These are phyloP conservation scores for Anseranas semipalmata DNA, from an alignment of 2,113 vertebrate genomes.

Conservation along the genomic window DNA sequence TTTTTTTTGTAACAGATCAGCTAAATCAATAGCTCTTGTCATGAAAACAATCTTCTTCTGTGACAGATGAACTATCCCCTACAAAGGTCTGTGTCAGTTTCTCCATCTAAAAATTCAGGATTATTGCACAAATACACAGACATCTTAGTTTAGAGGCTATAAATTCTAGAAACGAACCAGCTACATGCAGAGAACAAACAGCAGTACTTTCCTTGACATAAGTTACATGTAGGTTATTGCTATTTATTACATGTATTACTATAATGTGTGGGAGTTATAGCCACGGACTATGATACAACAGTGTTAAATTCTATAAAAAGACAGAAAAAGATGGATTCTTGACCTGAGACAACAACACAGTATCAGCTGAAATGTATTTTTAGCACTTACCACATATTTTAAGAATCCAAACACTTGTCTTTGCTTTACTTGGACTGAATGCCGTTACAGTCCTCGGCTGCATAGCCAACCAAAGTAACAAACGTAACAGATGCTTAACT, in stretches of 20 bases:
- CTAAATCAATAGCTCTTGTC: neutral
- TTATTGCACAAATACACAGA: neutral
- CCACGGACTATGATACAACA: neutral
- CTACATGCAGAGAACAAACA: neutral
- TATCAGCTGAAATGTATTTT: neutral
- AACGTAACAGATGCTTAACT: rapidly evolving
- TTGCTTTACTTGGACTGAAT: neutral
- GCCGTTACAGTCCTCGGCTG: neutral
- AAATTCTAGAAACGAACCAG: neutral
- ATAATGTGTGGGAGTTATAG: neutral
- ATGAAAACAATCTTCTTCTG: neutral
- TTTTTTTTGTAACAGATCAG: neutral
- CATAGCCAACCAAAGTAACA: neutral
- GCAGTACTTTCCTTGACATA: neutral
- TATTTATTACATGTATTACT: neutral
- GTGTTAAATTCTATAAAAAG: neutral
- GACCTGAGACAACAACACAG: neutral
- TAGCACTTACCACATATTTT: neutral
- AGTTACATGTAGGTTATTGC: neutral
- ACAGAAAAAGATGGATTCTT: neutral
- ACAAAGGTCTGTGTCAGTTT: neutral
- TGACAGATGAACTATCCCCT: neutral
- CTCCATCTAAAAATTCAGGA: neutral
- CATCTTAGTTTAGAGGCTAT: neutral
- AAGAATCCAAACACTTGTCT: neutral